Conservation (phyloP, 2,797 vertebrate genomes). For the Mormyrops attenuatus region DNA sequence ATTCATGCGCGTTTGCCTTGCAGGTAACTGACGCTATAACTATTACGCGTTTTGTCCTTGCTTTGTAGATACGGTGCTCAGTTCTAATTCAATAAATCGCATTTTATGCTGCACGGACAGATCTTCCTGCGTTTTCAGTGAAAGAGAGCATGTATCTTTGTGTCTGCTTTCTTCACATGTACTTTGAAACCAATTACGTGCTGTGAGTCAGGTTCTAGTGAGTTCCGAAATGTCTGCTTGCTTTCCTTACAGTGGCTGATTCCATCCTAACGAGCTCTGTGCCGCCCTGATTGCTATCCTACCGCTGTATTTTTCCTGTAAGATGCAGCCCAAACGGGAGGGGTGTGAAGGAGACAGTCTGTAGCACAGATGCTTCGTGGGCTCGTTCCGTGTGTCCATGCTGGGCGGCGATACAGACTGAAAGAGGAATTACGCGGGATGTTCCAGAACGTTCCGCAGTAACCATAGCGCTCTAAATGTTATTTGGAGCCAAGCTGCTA, state of each 20-base stretch:
- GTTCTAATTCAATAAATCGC: neutral
- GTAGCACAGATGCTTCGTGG: constrained; percentile 13
- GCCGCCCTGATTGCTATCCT: constrained; percentile 49
- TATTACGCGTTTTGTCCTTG: neutral
- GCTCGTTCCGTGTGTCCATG: neutral
- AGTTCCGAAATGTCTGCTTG: constrained; percentile 28
- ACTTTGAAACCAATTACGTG: neutral
- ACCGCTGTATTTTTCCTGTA: constrained; percentile 33
- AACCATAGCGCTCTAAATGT: neutral
- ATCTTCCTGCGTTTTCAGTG: neutral
- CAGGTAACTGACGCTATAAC: neutral
- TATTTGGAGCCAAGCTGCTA: neutral
- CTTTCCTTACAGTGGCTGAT: constrained; percentile 41
- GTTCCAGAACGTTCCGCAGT: constrained; percentile 9
- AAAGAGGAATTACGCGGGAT: neutral
- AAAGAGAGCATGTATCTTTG: neutral
- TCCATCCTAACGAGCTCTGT: constrained; percentile 40
- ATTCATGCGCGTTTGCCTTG: neutral
- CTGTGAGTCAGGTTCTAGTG: neutral
- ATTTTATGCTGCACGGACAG: neutral
- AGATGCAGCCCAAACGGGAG: constrained; percentile 28
- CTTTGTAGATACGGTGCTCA: neutral
- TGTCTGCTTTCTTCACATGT: neutral
- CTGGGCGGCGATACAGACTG: neutral
- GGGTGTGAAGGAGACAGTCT: constrained; percentile 43